Evolutionary conservation across 1,140 invertebrate species (phyloP).

Genomic region (Araneus ventricosus): DNA sequence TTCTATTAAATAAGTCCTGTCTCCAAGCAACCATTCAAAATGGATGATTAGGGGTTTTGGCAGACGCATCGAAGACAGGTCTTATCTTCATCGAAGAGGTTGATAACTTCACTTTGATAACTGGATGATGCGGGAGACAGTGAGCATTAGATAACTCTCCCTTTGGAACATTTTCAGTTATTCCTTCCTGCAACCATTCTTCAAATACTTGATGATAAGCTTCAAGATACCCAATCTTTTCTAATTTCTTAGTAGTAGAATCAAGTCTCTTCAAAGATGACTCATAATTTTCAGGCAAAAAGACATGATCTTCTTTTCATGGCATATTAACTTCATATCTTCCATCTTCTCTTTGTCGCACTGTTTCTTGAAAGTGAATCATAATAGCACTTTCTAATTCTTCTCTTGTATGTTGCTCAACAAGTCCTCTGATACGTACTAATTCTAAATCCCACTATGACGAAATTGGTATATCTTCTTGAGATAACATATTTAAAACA

Average conservation of each 20-base stretch:
- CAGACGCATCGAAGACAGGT: neutral
- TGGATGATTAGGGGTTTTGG: constrained; percentile 5
- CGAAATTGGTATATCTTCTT: too few relatives aligned
- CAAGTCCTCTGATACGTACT: neutral
- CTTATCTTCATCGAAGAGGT: neutral
- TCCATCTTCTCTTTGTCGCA: too few relatives aligned
- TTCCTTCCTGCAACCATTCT: constrained; percentile 19
- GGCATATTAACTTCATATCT: neutral
- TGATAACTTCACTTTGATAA: neutral
- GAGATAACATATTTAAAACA: too few relatives aligned
- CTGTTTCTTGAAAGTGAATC: constrained; percentile 40
- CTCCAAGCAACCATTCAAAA: constrained; percentile 31
- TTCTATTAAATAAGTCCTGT: constrained; percentile 45
- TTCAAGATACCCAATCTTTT: too few relatives aligned
- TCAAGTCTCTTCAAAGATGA: too few relatives aligned
- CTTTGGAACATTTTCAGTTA: too few relatives aligned
- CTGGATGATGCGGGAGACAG: neutral
- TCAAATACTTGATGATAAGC: too few relatives aligned
- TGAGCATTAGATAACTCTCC: too few relatives aligned
- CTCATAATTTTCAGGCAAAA: neutral
- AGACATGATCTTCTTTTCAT: neutral
- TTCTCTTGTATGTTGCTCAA: neutral
- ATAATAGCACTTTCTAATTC: neutral
- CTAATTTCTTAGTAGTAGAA: too few relatives aligned
- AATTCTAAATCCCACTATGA: too few relatives aligned